phyloP scores from a whole-genome alignment of 1,140 invertebrate species.

The Temnothorax longispinosus region DNA sequence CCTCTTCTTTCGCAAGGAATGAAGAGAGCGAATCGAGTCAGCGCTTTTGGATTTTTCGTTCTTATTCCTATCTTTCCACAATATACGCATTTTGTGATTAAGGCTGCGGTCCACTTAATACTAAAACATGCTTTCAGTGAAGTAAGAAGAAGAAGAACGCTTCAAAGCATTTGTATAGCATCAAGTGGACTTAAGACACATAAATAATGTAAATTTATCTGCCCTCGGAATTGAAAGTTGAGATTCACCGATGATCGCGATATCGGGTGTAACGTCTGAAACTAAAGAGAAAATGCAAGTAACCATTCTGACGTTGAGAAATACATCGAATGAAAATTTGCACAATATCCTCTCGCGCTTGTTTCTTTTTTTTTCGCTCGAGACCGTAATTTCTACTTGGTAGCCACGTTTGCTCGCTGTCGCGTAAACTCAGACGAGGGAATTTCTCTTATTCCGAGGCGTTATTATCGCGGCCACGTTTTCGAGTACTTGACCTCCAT shows the following conservation, averaged over 20 bases:
- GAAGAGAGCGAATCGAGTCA: background rate
- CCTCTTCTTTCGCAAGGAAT: background rate
- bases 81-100: background rate
- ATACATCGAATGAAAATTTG: background rate
- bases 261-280: background rate
- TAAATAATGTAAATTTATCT: background rate
- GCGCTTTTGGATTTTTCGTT: background rate
- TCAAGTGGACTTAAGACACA: background rate
- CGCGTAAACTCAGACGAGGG: slow-evolving; percentile 39
- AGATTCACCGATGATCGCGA: background rate
- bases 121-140: no score
- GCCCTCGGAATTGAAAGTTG: background rate
- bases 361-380: background rate
- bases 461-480: slow-evolving; percentile 29
- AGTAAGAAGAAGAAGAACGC: no score
- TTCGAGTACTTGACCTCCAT: slow-evolving; percentile 65
- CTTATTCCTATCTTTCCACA: background rate
- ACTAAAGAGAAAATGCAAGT: background rate
- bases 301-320: background rate
- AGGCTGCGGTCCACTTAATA: no score
- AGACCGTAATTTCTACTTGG: background rate
- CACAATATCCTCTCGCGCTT: no score
- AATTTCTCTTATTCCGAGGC: slow-evolving; percentile 50
- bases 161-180: no score
- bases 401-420: background rate